These are phyloP conservation scores for Pissodes strobi DNA, from an alignment of 1,140 invertebrate species.

Conservation along the genomic window DNA sequence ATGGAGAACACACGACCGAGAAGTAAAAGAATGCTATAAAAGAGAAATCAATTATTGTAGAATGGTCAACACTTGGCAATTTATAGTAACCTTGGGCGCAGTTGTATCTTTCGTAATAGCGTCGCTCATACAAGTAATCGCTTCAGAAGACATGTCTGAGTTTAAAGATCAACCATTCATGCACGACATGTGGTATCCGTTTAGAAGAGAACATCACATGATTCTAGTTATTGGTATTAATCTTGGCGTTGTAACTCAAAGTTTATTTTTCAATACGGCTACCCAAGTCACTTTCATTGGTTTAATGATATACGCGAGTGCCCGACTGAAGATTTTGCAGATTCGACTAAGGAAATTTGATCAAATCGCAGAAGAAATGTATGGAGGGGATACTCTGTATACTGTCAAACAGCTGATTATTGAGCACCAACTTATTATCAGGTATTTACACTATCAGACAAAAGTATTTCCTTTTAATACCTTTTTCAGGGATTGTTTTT, in stretches of 20 bases:
- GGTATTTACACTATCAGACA: too few species aligned
- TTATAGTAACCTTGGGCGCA: neutral
- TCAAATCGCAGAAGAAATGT: neutral
- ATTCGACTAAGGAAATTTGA: conserved; percentile 14
- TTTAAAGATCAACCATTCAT: conserved; percentile 17
- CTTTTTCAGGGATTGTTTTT: too few species aligned
- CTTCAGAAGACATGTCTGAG: neutral
- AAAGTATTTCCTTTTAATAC: too few species aligned
- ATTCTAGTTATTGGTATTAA: neutral
- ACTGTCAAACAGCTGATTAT: conserved; percentile 7
- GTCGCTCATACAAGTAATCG: neutral
- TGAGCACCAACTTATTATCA: conserved; percentile 20
- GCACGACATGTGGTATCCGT: conserved; percentile 18
- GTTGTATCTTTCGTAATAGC: neutral
- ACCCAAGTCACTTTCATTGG: conserved; percentile 14
- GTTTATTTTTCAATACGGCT: conserved; percentile 5
- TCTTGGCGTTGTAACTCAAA: conserved; percentile 1
- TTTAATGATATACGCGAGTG: too few species aligned
- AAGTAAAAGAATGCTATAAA: too few species aligned
- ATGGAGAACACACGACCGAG: too few species aligned
- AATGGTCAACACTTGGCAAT: conserved; percentile 1
- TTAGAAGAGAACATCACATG: too few species aligned
- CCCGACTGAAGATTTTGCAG: too few species aligned
- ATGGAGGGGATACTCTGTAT: neutral
- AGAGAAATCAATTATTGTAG: too few species aligned